phyloP scores from a whole-genome alignment of 2,797 vertebrate species.

The Nyctalus aviator region DNA sequence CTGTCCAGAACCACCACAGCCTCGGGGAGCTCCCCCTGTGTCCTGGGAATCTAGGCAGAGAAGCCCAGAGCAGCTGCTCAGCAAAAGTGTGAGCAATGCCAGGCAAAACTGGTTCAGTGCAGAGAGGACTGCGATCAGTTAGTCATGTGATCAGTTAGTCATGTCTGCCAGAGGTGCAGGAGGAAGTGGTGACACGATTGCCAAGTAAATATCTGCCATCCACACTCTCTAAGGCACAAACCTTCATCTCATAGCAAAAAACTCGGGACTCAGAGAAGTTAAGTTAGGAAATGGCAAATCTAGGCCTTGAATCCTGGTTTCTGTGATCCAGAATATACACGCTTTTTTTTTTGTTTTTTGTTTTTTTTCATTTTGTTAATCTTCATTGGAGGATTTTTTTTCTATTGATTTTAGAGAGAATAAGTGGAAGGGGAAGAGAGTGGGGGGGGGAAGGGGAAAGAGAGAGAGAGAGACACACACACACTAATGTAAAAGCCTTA shows the following conservation, averaged over 20 bases:
- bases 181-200: neutral
- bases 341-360: no score
- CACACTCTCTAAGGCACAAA: neutral
- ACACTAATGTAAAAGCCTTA: no score
- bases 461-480: no score
- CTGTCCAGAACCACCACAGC: neutral
- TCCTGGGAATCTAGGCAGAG: neutral
- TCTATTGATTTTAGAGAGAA: no score
- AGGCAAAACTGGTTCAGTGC: neutral
- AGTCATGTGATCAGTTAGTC: neutral
- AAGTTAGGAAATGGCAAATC: neutral
- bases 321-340: neutral
- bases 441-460: no score
- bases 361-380: no score
- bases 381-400: no score
- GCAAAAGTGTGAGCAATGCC: neutral
- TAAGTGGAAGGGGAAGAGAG: no score
- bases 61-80: constrained; percentile 13
- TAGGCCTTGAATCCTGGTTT: neutral
- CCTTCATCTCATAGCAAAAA: neutral
- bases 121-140: neutral
- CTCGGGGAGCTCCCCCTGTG: neutral
- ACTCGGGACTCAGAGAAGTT: neutral
- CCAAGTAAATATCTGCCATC: neutral
- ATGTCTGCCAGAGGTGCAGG: neutral